These are phyloP conservation scores for Sesamia inferens DNA, from an alignment of 2,888 invertebrate genomes.

Conservation along the genomic window DNA sequence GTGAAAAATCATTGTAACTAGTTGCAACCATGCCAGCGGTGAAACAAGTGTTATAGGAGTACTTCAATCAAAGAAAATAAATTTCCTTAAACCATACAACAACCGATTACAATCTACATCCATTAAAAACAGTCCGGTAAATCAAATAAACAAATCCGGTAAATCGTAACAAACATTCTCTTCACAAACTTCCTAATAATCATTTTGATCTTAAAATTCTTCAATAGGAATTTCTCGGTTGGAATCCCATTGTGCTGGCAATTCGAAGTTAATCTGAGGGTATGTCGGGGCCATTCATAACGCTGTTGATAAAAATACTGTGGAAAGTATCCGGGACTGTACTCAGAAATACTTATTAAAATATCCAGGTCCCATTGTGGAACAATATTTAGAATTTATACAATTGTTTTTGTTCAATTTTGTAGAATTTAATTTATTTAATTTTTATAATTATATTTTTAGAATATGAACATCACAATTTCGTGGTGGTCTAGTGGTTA, in stretches of 20 bases:
- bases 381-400: not conserved
- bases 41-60: not conserved
- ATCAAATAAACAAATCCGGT: not conserved
- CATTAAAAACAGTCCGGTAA: no score
- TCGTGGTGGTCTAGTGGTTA: no score
- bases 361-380: conserved; percentile 1
- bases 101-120: not conserved
- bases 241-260: conserved; percentile 39
- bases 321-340: conserved; percentile 21
- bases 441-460: no score
- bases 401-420: no score
- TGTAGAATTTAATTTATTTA: not conserved
- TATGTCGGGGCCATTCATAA: conserved; percentile 35
- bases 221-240: conserved; percentile 34
- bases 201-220: conserved; percentile 43
- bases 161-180: conserved; percentile 6
- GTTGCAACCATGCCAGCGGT: not conserved
- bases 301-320: conserved; percentile 34
- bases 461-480: no score
- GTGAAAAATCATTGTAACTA: not conserved
- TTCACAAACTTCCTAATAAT: conserved; percentile 28
- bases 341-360: conserved; percentile 32
- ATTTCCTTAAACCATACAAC: not conserved
- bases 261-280: conserved; percentile 40
- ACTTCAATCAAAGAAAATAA: not conserved